Evolutionary conservation across 2,113 vertebrate genomes (phyloP).

Genomic region (Pavo muticus): DNA sequence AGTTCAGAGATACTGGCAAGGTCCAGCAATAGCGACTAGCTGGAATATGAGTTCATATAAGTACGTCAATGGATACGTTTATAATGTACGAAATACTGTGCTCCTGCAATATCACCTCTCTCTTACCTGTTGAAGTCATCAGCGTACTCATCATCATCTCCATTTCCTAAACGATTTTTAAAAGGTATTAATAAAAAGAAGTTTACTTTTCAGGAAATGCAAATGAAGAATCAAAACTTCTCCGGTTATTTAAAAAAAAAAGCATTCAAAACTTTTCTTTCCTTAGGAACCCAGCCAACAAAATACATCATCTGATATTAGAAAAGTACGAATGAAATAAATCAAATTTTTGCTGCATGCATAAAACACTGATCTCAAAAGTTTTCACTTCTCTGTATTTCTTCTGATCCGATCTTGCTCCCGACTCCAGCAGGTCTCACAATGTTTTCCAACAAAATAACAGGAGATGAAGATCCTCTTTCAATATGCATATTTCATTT

Average conservation of each 20-base stretch:
- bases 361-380: neutral
- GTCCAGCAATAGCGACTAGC: neutral
- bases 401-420: neutral
- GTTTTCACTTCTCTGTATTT: neutral
- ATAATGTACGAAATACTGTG: neutral
- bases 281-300: neutral
- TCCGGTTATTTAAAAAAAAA: neutral
- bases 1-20: neutral
- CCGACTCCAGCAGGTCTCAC: neutral
- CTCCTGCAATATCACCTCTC: neutral
- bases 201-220: neutral
- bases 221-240: neutral
- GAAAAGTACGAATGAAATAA: neutral
- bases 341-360: neutral
- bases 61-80: neutral
- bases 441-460: neutral
- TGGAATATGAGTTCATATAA: neutral
- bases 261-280: neutral
- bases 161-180: slow-evolving; percentile 72
- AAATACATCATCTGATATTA: neutral
- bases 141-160: slow-evolving; percentile 89
- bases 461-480: neutral
- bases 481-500: neutral
- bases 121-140: slow-evolving; percentile 96
- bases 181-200: neutral